Evolutionary conservation across 2,888 invertebrate species (phyloP).

Genomic region (Metalampra italica): DNA sequence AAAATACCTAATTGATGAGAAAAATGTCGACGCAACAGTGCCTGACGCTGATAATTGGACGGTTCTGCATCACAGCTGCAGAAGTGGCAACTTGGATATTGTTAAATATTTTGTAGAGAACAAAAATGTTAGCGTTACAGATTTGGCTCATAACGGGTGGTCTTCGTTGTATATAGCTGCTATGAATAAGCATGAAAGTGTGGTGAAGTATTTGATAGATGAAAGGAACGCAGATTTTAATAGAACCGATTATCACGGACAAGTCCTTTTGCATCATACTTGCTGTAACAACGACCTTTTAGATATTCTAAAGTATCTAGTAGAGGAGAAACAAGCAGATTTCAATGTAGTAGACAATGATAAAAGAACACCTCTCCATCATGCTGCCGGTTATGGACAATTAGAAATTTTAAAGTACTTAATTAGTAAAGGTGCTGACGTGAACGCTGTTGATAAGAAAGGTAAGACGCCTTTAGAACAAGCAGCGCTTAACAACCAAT

Average conservation of each 20-base stretch:
- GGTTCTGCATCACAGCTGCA: too few species aligned
- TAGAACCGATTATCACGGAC: not conserved
- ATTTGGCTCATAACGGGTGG: not conserved
- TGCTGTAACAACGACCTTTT: not conserved
- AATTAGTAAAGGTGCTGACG: not conserved
- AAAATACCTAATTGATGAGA: not conserved
- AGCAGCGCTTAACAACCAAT: not conserved
- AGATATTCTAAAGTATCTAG: not conserved
- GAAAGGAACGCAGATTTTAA: not conserved
- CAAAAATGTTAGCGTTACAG: not conserved
- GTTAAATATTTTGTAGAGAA: slow-evolving; percentile 2
- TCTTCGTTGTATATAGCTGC: not conserved
- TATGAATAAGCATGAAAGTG: not conserved
- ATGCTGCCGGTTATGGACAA: not conserved
- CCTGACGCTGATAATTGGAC: too few species aligned
- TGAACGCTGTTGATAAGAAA: not conserved
- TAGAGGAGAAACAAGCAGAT: not conserved
- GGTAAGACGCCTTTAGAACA: not conserved
- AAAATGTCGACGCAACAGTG: not conserved
- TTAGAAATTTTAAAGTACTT: not conserved
- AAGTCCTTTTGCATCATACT: not conserved
- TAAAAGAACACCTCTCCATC: not conserved
- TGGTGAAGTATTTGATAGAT: slow-evolving; percentile 2
- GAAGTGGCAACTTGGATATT: not conserved
- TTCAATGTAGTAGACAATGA: not conserved